These are phyloP conservation scores for Tenebrosternarchus preto DNA, from an alignment of 2,113 vertebrate genomes.

Conservation along the genomic window DNA sequence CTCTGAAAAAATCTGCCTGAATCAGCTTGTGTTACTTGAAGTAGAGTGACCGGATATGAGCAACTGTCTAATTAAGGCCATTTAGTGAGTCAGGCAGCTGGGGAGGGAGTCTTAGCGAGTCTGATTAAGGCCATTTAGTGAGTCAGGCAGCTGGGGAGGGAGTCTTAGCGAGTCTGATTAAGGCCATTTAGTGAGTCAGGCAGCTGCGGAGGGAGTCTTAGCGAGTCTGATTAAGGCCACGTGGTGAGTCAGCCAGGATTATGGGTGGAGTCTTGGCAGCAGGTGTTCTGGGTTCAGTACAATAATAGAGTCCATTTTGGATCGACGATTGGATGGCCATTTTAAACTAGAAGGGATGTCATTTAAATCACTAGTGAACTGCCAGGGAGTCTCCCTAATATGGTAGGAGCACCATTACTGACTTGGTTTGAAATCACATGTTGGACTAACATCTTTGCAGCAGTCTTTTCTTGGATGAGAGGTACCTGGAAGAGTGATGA, in stretches of 20 bases:
- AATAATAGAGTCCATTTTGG: not conserved
- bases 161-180: too few relatives aligned
- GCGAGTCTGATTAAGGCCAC: not conserved
- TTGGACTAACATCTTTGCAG: too few relatives aligned
- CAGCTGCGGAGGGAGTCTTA: not conserved
- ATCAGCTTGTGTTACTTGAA: not conserved
- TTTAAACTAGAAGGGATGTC: too few relatives aligned
- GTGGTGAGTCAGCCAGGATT: not conserved
- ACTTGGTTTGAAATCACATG: too few relatives aligned
- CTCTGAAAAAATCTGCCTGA: not conserved
- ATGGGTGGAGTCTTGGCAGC: not conserved
- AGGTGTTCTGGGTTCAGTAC: not conserved
- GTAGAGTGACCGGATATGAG: not conserved
- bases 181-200: not conserved
- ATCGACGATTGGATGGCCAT: too few relatives aligned
- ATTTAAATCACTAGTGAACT: too few relatives aligned
- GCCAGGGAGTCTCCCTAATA: not conserved
- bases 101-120: too few relatives aligned
- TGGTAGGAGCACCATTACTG: not conserved
- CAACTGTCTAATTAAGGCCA: too few relatives aligned
- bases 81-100: too few relatives aligned
- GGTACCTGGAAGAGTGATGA: constrained; percentile 65
- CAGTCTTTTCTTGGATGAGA: too few relatives aligned
- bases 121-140: too few relatives aligned
- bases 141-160: too few relatives aligned